Evolutionary conservation across 2,888 invertebrate species (phyloP).

Genomic region (Ornithoptera alexandrae): DNA sequence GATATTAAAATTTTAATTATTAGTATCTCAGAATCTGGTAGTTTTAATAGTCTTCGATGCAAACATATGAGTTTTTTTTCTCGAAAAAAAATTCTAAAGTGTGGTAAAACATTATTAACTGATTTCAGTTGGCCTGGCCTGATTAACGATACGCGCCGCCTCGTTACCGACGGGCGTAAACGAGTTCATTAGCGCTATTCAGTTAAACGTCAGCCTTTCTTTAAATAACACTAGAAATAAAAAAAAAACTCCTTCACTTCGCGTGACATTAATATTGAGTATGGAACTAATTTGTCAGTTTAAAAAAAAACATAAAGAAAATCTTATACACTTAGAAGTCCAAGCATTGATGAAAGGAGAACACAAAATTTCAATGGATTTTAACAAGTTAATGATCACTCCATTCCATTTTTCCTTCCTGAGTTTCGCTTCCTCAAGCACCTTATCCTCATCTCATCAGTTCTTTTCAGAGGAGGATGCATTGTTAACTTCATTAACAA

Average conservation of each 20-base stretch:
- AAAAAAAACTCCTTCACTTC: neutral
- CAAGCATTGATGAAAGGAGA: too few species aligned
- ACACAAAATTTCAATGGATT: too few species aligned
- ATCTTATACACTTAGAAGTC: neutral
- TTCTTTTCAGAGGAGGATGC: too few species aligned
- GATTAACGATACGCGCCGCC: slow-evolving; percentile 6
- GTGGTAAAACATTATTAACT: neutral
- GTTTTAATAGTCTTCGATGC: too few species aligned
- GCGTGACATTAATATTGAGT: neutral
- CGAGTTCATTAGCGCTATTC: slow-evolving; percentile 12
- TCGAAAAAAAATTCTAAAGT: neutral
- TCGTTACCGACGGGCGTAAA: slow-evolving; percentile 5
- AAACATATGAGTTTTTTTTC: neutral
- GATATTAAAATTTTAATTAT: too few species aligned
- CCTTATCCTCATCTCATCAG: too few species aligned
- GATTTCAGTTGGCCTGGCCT: slow-evolving; percentile 5
- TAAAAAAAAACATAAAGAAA: neutral
- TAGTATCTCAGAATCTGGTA: too few species aligned
- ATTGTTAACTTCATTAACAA: too few species aligned
- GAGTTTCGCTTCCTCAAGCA: too few species aligned
- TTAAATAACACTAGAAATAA: neutral
- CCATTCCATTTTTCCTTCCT: too few species aligned
- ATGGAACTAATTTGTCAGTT: neutral
- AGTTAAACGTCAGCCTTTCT: slow-evolving; percentile 12
- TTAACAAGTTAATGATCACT: too few species aligned